Base-by-base conservation (phyloP, 2,113 vertebrate genomes). In the Zonotrichia leucophrys region DNA sequence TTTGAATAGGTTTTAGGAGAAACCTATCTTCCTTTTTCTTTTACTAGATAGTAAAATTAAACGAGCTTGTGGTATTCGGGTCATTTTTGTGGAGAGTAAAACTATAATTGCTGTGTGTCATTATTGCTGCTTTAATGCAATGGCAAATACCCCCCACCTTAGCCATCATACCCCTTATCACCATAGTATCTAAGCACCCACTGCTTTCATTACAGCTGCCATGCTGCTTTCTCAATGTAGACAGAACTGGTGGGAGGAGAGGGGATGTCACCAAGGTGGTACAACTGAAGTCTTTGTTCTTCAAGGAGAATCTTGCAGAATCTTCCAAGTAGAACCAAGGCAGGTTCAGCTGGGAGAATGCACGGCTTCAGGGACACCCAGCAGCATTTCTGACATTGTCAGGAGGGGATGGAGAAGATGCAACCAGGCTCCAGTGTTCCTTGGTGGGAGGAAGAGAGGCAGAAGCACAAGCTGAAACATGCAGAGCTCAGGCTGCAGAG, bases 351-450 rank as follows among this genome's bases (percentile, higher is more conserved):
- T 9, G 33, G 10, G 5, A 74, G 35, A 89, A 70, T 5, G 9
- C 8, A 27, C 1, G 3, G 17, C 28, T 73, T 64, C 1, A 1
- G 19, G 13, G 12, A 2, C 18, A n/a, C 1, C 23, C 18, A 50
- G 6, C 12, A 74, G 4, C 18, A 27, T 49, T 11, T 12, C 15
- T 8, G 2, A 7, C 20, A 35, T 3, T 2, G 0, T 9, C 17
- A 46, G n/a, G 7, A 67, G 9, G 4, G 2, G 7, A 8, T 13
- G 12, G 8, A 66, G 23, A 15, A 87, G 15, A 37, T 1, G 0
- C 4, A 53, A 3, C 1, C 0, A 4, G 4, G 2, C 5, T 66
- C 9, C 4, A 31, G 13, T 1, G 0, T 1, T 52, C 12, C 1
- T 2, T 70, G 24, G 24, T 2, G 2, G 4, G 8, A 70, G 5